Conservation (phyloP, 2,888 invertebrate genomes). For the Drosophila testacea region DNA sequence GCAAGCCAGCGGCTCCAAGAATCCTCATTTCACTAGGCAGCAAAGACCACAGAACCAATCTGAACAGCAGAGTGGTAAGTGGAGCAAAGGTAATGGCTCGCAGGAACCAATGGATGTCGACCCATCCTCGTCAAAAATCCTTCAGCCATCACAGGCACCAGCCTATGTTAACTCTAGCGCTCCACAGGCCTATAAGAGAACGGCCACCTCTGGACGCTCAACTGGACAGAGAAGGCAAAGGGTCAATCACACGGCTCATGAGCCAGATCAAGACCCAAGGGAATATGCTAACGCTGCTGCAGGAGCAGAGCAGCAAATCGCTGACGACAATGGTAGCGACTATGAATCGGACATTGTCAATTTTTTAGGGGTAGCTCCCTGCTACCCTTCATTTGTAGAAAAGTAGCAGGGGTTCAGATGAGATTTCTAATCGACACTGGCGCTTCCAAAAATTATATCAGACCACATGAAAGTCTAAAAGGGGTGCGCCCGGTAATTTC, state of each 20-base stretch:
- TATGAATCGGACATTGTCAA: not conserved
- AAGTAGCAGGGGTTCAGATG: not conserved
- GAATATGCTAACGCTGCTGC: not conserved
- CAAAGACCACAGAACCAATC: not conserved
- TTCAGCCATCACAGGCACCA: not conserved
- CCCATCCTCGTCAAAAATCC: not conserved
- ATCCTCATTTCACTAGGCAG: not conserved
- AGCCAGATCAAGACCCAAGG: not conserved
- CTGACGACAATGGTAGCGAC: not conserved
- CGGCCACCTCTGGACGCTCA: not conserved
- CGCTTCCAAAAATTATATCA: not conserved
- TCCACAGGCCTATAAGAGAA: not conserved
- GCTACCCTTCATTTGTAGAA: not conserved
- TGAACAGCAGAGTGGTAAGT: not conserved
- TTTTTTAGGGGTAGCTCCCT: not conserved
- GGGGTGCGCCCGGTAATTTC: not conserved
- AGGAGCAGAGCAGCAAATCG: not conserved
- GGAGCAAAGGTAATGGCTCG: not conserved
- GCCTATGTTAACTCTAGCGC: not conserved
- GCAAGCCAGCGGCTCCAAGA: conserved; percentile 1
- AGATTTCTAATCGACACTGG: not conserved
- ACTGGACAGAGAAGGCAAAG: not conserved
- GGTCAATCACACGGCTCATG: not conserved
- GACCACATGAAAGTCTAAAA: not conserved
- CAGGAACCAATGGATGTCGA: not conserved